Base-by-base conservation (phyloP, 2,113 vertebrate species). In the Gavia stellata region DNA sequence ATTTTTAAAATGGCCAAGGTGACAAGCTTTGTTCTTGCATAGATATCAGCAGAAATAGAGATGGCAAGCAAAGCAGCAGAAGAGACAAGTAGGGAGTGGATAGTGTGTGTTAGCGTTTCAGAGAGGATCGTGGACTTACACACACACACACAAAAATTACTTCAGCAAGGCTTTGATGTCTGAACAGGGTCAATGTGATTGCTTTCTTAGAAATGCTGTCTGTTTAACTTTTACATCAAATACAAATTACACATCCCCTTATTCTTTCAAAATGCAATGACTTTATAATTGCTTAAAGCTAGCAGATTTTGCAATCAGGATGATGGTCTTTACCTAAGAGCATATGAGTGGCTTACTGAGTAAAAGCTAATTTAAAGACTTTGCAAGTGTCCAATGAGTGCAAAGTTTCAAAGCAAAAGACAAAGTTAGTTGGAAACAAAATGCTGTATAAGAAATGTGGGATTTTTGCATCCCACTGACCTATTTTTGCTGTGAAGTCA, bases 401-500 rank as follows among this genome's bases (percentile, higher is more conserved):
- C 15, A 59, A 77, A 95, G 59, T 91, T 83, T 94, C 61, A 59
- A 55, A 52, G 59, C 25, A 68, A 75, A 85, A 50, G n/a, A 53
- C n/a, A 58, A 81, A 83, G 62, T 71, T 44, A 21, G 38, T 61
- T 45, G 45, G 56, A 88, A 84, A 56, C 24, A 31, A 47, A 40
- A 90, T 15, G 5, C 4, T 42, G 19, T 52, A 21, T 86, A 55
- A 86, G 40, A 70, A 53, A 45, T 20, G 6, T 45, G 34, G 8
- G 11, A 20, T 66, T 81, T 82, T 81, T 77, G 36, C 77, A 81
- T 88, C 73, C 34, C 20, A 74, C 71, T 91, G 96, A 93, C 82
- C 92, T 97, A 52, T 87, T 96, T 97, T 96, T 90, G 42, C 81
- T 82, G 53, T 93, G 75, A 96, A 90, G 47, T 18, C 3, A 81